A percentile compares a stretch with the other conserved stretches of the same genome.
Conservation (phyloP, 2,113 vertebrate genomes). For the Equus quagga region DNA sequence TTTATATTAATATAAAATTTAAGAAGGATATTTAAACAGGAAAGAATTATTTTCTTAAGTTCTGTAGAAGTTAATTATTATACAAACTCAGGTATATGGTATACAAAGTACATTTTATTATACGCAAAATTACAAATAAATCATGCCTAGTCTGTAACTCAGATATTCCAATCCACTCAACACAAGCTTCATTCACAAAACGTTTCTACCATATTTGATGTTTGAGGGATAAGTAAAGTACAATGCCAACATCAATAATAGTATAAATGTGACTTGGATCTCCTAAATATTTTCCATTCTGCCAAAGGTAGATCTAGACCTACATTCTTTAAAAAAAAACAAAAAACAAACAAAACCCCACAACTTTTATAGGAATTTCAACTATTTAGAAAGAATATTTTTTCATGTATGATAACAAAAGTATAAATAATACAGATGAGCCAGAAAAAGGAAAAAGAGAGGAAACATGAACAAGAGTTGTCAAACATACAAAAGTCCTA, state of each 20-base stretch:
- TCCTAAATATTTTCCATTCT: constrained; percentile 53
- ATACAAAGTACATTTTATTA: background rate
- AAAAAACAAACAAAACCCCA: background rate
- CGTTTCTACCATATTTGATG: background rate
- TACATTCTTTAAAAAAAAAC: background rate
- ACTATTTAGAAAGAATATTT: background rate
- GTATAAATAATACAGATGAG: background rate
- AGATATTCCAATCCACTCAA: constrained; percentile 44
- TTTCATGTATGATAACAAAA: constrained; percentile 33
- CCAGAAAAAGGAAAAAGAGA: background rate
- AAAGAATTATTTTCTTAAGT: constrained; percentile 41
- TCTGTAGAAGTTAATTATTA: background rate
- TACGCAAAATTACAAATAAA: constrained; percentile 49
- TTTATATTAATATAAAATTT: background rate
- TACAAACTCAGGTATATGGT: background rate
- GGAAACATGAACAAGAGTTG: background rate
- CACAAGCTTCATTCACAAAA: constrained; percentile 37
- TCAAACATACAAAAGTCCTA: background rate
- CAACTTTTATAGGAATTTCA: background rate
- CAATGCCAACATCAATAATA: background rate
- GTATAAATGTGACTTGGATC: background rate
- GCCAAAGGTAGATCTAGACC: background rate
- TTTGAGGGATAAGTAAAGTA: constrained; percentile 13
- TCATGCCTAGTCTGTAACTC: background rate
- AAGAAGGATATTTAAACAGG: constrained; percentile 51